A percentile compares a stretch with the other conserved stretches of the same genome.
Conservation (phyloP, 2,113 vertebrate genomes). For the Phodopus roborovskii region DNA sequence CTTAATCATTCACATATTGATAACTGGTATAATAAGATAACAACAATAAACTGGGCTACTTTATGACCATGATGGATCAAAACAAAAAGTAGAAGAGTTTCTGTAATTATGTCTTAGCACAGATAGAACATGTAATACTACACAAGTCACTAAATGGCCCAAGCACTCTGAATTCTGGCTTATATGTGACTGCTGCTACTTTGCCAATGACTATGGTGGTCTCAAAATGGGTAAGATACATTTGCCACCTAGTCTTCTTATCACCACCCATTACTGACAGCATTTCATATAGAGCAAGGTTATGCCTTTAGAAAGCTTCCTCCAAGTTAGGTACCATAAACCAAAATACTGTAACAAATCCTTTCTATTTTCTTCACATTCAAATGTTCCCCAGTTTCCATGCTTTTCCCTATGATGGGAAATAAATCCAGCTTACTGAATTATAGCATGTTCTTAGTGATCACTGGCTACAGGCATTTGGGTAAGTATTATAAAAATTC, state of each 20-base stretch:
- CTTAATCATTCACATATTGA: not conserved
- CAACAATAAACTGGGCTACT: not conserved
- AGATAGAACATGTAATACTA: not conserved
- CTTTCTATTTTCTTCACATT: constrained; percentile 11
- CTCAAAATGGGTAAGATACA: not conserved
- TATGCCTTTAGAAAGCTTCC: not conserved
- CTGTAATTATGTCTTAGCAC: not conserved
- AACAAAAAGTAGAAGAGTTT: not conserved
- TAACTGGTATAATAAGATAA: not conserved
- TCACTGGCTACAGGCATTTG: not conserved
- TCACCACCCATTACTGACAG: not conserved
- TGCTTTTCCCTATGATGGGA: not conserved
- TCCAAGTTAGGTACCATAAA: not conserved
- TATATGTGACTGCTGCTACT: not conserved
- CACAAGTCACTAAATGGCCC: not conserved
- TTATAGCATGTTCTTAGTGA: not conserved
- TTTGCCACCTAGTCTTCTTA: not conserved
- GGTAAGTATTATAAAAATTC: constrained; percentile 3
- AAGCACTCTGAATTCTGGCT: not conserved
- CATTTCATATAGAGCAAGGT: not conserved
- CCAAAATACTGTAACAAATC: not conserved
- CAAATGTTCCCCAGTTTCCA: not conserved
- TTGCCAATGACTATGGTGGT: not conserved
- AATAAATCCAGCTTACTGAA: not conserved
- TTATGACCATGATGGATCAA: not conserved